Conservation (phyloP, 2,113 vertebrate species). For the Tetraodon nigroviridis region DNA sequence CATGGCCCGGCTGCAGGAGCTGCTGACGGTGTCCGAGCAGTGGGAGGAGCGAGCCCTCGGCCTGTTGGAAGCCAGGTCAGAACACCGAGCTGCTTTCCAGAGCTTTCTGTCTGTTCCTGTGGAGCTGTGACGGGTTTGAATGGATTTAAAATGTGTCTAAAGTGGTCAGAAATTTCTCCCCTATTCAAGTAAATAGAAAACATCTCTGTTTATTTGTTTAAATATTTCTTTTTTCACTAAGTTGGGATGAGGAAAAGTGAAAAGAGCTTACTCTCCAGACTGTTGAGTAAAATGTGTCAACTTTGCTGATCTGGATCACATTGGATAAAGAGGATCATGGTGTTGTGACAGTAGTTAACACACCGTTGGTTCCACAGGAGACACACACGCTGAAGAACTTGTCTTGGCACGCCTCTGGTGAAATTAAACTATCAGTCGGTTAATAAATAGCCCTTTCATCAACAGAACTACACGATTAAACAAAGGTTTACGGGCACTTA, state of each 20-base stretch:
- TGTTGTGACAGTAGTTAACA: constrained; percentile 30
- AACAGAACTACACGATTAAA: too few species aligned
- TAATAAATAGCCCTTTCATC: too few species aligned
- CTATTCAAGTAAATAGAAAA: too few species aligned
- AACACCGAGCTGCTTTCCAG: not conserved
- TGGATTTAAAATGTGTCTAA: too few species aligned
- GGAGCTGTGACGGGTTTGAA: too few species aligned
- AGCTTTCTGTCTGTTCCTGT: too few species aligned
- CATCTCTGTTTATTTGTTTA: too few species aligned
- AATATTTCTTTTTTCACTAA: not conserved
- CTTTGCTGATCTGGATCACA: constrained; percentile 41
- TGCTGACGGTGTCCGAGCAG: constrained; percentile 92
- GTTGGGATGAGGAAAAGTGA: constrained; percentile 3
- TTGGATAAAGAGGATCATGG: constrained; percentile 51
- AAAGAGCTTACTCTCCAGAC: constrained; percentile 16
- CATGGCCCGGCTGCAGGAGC: constrained; percentile 92
- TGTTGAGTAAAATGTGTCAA: constrained; percentile 20
- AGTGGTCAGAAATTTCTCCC: too few species aligned
- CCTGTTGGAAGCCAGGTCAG: constrained; percentile 88
- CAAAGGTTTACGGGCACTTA: too few species aligned
- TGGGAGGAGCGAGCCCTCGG: constrained; percentile 89
- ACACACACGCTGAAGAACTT: not conserved
- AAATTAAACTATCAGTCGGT: too few species aligned
- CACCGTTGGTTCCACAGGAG: not conserved
- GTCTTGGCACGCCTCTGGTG: not conserved